These are phyloP conservation scores for Marmota flaviventris DNA, from an alignment of 2,113 vertebrate genomes.

Conservation along the genomic window DNA sequence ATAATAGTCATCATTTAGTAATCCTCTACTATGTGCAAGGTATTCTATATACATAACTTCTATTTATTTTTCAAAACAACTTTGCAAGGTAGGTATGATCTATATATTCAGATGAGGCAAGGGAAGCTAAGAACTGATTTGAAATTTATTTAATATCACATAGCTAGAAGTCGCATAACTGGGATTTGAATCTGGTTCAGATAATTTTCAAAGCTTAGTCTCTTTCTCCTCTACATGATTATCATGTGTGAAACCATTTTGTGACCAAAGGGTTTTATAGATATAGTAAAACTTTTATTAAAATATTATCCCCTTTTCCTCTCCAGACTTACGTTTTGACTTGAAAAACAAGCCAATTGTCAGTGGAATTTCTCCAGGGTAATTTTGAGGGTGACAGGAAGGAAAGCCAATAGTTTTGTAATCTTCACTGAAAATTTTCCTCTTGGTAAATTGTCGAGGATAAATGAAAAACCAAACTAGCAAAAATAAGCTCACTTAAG, in stretches of 20 bases:
- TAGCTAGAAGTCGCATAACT: neutral
- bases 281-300: neutral
- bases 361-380: neutral
- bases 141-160: neutral
- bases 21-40: neutral
- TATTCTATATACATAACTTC: neutral
- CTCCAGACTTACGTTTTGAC: conserved; percentile 1
- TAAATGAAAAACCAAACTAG: neutral
- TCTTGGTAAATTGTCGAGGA: neutral
- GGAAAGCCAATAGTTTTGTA: neutral
- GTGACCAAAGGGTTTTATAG: neutral
- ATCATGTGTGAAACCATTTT: neutral
- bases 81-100: neutral
- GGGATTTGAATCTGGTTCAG: neutral
- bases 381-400: neutral
- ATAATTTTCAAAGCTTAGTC: neutral
- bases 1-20: neutral
- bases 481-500: neutral
- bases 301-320: neutral
- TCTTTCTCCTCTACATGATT: neutral
- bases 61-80: neutral
- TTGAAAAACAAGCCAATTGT: neutral
- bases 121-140: neutral
- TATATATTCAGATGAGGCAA: neutral
- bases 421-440: neutral